Evolutionary conservation across 92 coral and sea anemone species (phyloP).

Genomic region (Pocillopora grandis): DNA sequence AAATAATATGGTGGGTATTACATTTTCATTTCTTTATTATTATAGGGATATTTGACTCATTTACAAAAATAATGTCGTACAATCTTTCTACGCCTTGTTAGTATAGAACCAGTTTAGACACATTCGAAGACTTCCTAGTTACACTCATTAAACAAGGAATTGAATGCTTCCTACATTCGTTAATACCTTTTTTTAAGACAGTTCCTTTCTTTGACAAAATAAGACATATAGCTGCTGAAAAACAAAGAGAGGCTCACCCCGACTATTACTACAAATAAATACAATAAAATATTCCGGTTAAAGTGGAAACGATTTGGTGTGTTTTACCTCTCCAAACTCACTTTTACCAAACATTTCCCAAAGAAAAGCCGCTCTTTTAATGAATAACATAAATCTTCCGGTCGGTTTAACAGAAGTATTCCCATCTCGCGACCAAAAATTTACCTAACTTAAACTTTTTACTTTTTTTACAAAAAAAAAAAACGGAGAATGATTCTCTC

Average conservation of each 20-base stretch:
- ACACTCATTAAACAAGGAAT: neutral
- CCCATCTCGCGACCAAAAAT: too few species aligned
- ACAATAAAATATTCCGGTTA: neutral
- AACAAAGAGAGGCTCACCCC: neutral
- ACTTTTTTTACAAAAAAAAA: too few species aligned
- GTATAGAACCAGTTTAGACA: neutral
- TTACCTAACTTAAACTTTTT: too few species aligned
- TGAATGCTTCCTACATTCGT: neutral
- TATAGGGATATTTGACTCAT: conserved; percentile 7
- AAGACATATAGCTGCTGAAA: neutral
- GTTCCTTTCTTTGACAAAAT: neutral
- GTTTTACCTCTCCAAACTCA: neutral
- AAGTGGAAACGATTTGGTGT: neutral
- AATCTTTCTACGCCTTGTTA: neutral
- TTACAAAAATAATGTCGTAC: conserved; percentile 37
- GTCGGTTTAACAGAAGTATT: too few species aligned
- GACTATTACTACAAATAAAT: neutral
- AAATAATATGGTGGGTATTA: neutral
- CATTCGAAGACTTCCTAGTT: too few species aligned
- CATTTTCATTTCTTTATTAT: neutral
- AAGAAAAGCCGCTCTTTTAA: too few species aligned
- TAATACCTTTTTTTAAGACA: neutral
- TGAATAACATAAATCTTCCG: too few species aligned
- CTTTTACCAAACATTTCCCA: neutral
- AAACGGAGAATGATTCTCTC: too few species aligned